Percentiles rank a stretch among this genome's conserved stretches.
Conservation (phyloP, 2,113 vertebrate genomes). For the Chinchilla lanigera region DNA sequence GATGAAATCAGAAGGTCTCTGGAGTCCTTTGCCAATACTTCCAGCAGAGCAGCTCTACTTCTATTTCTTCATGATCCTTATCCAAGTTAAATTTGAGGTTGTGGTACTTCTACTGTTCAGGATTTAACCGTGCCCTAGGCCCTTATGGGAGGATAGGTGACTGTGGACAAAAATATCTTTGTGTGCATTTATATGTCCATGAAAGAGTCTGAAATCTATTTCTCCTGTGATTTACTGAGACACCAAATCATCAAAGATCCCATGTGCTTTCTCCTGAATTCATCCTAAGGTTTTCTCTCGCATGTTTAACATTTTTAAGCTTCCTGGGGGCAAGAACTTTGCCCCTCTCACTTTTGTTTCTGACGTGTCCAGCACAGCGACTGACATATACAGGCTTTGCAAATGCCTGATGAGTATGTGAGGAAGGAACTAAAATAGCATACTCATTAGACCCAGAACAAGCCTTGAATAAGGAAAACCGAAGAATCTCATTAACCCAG, state of each 20-base stretch:
- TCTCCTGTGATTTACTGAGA: constrained; percentile 31
- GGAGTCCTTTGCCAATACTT: neutral
- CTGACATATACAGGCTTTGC: neutral
- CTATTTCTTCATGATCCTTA: neutral
- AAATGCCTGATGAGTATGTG: neutral
- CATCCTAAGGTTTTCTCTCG: neutral
- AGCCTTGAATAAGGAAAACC: constrained; percentile 10
- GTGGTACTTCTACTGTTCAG: neutral
- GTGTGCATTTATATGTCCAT: neutral
- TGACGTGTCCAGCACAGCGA: neutral
- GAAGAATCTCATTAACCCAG: constrained; percentile 28
- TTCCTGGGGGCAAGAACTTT: neutral
- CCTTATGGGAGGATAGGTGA: neutral
- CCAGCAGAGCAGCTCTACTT: neutral
- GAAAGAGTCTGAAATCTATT: neutral
- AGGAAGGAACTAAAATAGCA: constrained; percentile 39
- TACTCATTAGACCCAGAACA: neutral
- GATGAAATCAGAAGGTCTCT: neutral
- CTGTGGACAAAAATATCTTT: neutral
- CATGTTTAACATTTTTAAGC: neutral
- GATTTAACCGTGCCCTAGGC: neutral
- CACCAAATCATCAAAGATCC: neutral
- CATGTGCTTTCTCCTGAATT: constrained; percentile 7
- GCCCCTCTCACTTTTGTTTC: neutral
- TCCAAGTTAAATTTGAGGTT: constrained; percentile 6